Percentiles rank a stretch among this genome's conserved stretches.
Conservation (phyloP, 2,797 vertebrate species). For the Glossophaga mutica region DNA sequence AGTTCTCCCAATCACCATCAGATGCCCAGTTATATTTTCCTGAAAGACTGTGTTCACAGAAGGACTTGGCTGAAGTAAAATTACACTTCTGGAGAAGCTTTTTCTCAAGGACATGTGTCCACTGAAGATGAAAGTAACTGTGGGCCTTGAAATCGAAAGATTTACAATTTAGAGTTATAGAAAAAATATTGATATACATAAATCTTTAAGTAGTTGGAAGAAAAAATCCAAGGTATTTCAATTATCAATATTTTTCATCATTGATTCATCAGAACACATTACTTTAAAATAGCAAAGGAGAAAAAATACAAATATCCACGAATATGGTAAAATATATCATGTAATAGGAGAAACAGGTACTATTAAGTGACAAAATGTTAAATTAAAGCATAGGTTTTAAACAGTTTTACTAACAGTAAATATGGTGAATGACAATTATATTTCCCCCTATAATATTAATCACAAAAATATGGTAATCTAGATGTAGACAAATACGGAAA, state of each 20-base stretch:
- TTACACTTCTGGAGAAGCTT: background rate
- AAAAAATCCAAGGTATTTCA: background rate
- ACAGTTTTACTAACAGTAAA: background rate
- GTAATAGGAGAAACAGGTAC: background rate
- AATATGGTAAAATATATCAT: background rate
- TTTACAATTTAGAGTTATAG: background rate
- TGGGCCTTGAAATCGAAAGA: background rate
- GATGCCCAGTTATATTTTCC: too few relatives aligned
- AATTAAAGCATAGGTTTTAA: background rate
- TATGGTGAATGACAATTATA: background rate
- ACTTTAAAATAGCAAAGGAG: background rate
- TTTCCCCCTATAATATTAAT: background rate
- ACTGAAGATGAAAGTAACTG: background rate
- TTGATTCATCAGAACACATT: background rate
- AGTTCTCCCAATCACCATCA: too few relatives aligned
- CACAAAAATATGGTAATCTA: background rate
- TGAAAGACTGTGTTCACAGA: background rate
- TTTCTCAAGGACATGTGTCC: background rate
- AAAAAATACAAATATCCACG: background rate
- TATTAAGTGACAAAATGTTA: background rate
- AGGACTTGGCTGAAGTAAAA: conserved; percentile 19
- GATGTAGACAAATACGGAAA: background rate
- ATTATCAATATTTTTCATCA: background rate
- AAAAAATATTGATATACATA: background rate
- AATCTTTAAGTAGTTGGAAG: background rate